Conservation (phyloP, 2,888 invertebrate species). For the Watsonalla cultraria region DNA sequence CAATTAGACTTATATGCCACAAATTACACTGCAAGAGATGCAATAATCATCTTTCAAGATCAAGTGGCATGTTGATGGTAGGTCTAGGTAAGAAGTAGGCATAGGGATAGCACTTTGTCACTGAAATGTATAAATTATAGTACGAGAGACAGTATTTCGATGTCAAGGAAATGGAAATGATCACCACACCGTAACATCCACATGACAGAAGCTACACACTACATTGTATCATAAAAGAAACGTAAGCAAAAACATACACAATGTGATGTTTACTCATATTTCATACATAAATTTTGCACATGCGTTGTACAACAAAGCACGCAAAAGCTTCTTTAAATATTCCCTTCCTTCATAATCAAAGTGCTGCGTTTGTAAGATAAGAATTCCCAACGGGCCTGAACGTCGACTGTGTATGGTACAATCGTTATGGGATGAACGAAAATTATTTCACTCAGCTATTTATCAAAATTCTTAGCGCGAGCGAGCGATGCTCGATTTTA, state of each 20-base stretch:
- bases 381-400: slow-evolving; percentile 63
- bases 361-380: slow-evolving; percentile 72
- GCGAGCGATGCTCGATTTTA: slow-evolving; percentile 44
- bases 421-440: slow-evolving; percentile 50
- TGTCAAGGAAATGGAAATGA: slow-evolving; percentile 14
- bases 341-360: slow-evolving; percentile 73
- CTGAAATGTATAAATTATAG: too few species aligned
- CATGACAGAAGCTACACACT: slow-evolving; percentile 19
- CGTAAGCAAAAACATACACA: slow-evolving; percentile 35
- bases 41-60: too few species aligned
- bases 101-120: too few species aligned
- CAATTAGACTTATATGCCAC: too few species aligned
- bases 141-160: not conserved
- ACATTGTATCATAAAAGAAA: slow-evolving; percentile 29
- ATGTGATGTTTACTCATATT: slow-evolving; percentile 46
- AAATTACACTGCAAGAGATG: too few species aligned
- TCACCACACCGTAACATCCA: slow-evolving; percentile 18
- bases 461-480: slow-evolving; percentile 59
- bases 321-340: slow-evolving; percentile 69
- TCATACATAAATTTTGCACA: slow-evolving; percentile 64
- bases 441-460: slow-evolving; percentile 71
- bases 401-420: slow-evolving; percentile 45
- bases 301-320: slow-evolving; percentile 59
- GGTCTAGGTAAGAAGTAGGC: too few species aligned
- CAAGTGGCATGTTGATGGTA: too few species aligned